Evolutionary conservation across 2,888 invertebrate genomes (phyloP).

Genomic region (Himalopsyche kuldschensis): DNA sequence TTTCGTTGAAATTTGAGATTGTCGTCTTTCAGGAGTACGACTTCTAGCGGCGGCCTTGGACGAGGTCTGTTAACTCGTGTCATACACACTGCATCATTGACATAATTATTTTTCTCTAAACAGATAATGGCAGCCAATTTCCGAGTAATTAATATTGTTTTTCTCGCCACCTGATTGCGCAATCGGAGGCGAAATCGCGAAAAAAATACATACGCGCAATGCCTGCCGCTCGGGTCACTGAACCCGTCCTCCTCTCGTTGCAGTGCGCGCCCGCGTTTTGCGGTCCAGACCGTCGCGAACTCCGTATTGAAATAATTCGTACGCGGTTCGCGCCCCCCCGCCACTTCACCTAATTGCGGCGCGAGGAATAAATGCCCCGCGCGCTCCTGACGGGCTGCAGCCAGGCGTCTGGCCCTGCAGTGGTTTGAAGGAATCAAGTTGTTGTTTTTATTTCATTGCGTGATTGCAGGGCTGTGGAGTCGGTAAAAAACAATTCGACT

Average conservation of each 20-base stretch:
- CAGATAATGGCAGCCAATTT: background rate
- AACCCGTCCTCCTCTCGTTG: background rate
- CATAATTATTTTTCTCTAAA: background rate
- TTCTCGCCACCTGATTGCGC: background rate
- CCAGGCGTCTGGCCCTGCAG: too few species aligned
- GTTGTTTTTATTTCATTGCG: too few species aligned
- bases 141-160: background rate
- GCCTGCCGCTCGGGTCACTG: background rate
- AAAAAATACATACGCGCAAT: background rate
- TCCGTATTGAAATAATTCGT: background rate
- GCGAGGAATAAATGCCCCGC: too few species aligned
- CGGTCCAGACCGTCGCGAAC: background rate
- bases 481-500: too few species aligned
- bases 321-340: background rate
- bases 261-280: background rate
- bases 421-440: too few species aligned
- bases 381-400: too few species aligned
- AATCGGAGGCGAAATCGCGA: background rate
- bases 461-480: too few species aligned
- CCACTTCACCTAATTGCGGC: background rate
- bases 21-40: too few species aligned
- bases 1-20: too few species aligned
- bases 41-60: background rate
- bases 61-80: background rate
- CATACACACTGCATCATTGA: background rate